Base-by-base conservation (phyloP, 2,113 vertebrate species). In the Cnemophilus loriae region DNA sequence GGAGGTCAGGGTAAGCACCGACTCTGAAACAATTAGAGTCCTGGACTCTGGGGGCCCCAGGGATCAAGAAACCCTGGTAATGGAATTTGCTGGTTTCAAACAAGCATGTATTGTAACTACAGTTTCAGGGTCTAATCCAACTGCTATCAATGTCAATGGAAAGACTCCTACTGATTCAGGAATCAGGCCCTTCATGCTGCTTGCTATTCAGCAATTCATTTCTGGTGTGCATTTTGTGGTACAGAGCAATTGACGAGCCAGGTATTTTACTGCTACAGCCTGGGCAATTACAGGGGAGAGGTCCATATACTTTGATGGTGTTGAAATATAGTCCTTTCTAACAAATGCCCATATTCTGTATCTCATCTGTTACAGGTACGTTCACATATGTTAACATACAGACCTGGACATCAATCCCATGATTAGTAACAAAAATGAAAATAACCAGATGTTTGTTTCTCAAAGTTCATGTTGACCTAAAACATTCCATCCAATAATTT, bases 401-500 rank as follows among this genome's bases (percentile, higher is more conserved):
- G 77, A 84, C 53, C 47, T 60, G 68, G 37, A 90, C 85, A 96
- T 91, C 96, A 94, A 94, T 95, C 60, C 92, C 44, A 52, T 50
- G 80, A 84, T 94, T 95, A 95, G 87, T 92, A 96, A 93, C 70
- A 89, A 92, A 93, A 94, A 93, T 93, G 85, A 97, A 96, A 96
- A 95, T 92, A 96, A 96, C 95, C 95, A 96, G 96, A 97, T 95
- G 95, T 94, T 96, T 96, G 76, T 94, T 93, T 84, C 92, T 77
- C 50, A 75, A 84, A 93, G 95, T 92, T 95, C 92, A 89, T 94
- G 95, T 96, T 96, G 96, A 96, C 95, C 84, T 96, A 96, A 94
- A 96, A 95, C 96, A 97, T 97, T 97, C 96, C 95, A 87, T 49
- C 65, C 56, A 78, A 53, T 96, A 97, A 97, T 97, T 96, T 96